Conservation (phyloP, 2,888 invertebrate genomes). For the Epirrhoe tristata region DNA sequence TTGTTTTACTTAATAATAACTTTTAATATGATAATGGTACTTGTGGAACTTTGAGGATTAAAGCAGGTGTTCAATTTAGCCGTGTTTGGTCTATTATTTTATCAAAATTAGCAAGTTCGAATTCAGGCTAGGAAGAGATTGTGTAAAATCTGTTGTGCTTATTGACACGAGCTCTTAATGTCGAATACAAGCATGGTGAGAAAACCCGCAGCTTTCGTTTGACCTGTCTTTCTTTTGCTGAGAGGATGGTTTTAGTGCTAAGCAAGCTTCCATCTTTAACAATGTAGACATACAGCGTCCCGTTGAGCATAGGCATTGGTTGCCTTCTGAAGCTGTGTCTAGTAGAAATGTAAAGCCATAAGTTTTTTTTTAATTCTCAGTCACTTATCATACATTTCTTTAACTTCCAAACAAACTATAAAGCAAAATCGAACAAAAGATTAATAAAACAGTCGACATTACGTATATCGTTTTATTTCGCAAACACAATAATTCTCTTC, state of each 20-base stretch:
- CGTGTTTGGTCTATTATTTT: not conserved
- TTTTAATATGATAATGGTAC: conserved; percentile 25
- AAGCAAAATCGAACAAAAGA: conserved; percentile 36
- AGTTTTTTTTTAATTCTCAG: not conserved
- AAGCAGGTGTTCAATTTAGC: not conserved
- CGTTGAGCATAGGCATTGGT: too few relatives aligned
- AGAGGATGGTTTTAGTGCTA: too few relatives aligned
- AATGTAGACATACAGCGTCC: too few relatives aligned
- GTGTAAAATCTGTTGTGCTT: too few relatives aligned
- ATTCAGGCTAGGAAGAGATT: too few relatives aligned
- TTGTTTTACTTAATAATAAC: conserved; percentile 51
- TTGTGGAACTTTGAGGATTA: conserved; percentile 6
- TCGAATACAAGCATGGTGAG: too few relatives aligned
- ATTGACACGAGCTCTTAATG: too few relatives aligned
- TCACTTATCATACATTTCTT: not conserved
- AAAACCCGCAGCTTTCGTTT: too few relatives aligned
- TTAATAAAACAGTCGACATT: conserved; percentile 39
- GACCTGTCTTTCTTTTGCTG: too few relatives aligned
- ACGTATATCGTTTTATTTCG: conserved; percentile 37
- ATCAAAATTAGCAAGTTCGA: not conserved
- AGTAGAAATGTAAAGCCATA: too few relatives aligned
- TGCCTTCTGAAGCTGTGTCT: too few relatives aligned
- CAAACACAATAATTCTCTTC: conserved; percentile 37
- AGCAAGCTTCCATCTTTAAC: too few relatives aligned
- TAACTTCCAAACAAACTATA: conserved; percentile 23